Base-by-base conservation (phyloP, 2,113 vertebrate genomes). In the Crotalus horridus region DNA sequence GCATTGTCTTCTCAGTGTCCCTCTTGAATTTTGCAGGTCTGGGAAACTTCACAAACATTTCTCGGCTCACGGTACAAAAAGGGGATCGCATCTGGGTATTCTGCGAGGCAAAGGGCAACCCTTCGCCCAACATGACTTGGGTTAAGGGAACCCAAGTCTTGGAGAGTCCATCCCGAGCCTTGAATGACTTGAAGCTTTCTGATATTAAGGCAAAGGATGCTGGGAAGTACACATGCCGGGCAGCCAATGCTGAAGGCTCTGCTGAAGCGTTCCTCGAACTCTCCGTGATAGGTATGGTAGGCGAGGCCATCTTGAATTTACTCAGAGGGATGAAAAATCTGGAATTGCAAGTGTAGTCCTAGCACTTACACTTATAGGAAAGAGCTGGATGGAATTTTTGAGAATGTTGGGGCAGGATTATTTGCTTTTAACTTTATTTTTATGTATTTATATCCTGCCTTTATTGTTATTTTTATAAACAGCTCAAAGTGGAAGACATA, bases 261-360 rank as follows among this genome's bases (percentile, higher is more conserved):
- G 8, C 2, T 26, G 20, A 55, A 9, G 11, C 10, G 4, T 24
- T 11, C 5, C 86, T 97, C 87, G 12, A 89, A 1, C 93, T 97
- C 48, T 91, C 33, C 0, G 85, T 97, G 81, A 85, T 21, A 69
- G 93, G 96, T 97, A 89, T 58, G 93, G 95, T 97, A 58, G 24
- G 91, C n/a, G 85, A 95, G 92, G 4, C 17, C 20, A 17, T 15
- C 11, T 15, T 93, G 53, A 11, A 21, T 89, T 29, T 5, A 7
- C n/a, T 21, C 64, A 17, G 29, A 21, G 33, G 69, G 15, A 21
- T 81, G 6, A 7, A 20, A 39, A 55, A 56, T 21, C 20, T 29
- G 15, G 26, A 21, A 21, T 21, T 51, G 23, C 11, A 5, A 11
- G 6, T 6, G 61, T 12, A 4, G 61, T 64, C 61, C 61, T 64